These are phyloP conservation scores for Pipistrellus kuhlii DNA, from an alignment of 2,797 vertebrate species.

Conservation along the genomic window DNA sequence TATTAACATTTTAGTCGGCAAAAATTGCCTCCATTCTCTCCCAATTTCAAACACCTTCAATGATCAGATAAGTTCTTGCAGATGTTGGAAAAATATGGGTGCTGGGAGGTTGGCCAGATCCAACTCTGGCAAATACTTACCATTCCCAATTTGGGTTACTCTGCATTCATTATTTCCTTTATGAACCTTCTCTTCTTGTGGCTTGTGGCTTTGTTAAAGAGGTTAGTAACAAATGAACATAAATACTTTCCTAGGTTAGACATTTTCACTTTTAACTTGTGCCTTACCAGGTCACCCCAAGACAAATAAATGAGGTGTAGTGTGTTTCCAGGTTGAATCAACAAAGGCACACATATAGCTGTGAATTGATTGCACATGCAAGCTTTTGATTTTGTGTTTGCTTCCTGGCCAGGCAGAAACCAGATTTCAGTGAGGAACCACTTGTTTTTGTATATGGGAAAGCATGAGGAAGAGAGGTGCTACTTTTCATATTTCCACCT, in stretches of 20 bases:
- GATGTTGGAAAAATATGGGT: constrained; percentile 68
- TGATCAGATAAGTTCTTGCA: constrained; percentile 61
- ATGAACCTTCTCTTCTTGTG: background rate
- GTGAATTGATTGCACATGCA: constrained; percentile 65
- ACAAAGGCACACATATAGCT: constrained; percentile 73
- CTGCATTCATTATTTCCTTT: constrained; percentile 34
- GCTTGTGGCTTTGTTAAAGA: constrained; percentile 69
- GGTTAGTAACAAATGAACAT: constrained; percentile 75
- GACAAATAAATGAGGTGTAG: constrained; percentile 73
- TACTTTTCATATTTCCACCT: background rate
- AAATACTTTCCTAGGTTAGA: constrained; percentile 69
- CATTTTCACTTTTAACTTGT: constrained; percentile 81
- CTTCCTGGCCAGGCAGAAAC: constrained; percentile 68
- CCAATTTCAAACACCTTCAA: background rate
- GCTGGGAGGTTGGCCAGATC: constrained; percentile 2
- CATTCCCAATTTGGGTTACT: constrained; percentile 73
- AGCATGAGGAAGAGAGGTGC: background rate
- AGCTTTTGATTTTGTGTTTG: constrained; percentile 76
- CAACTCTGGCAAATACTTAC: constrained; percentile 44
- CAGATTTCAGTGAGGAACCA: constrained; percentile 70
- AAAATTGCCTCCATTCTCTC: background rate
- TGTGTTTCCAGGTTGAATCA: constrained; percentile 54
- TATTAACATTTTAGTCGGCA: constrained; percentile 55
- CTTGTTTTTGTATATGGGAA: background rate
- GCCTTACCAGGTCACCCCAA: constrained; percentile 75